phyloP scores from a whole-genome alignment of 1,140 invertebrate species.

The Lucilia cuprina region DNA sequence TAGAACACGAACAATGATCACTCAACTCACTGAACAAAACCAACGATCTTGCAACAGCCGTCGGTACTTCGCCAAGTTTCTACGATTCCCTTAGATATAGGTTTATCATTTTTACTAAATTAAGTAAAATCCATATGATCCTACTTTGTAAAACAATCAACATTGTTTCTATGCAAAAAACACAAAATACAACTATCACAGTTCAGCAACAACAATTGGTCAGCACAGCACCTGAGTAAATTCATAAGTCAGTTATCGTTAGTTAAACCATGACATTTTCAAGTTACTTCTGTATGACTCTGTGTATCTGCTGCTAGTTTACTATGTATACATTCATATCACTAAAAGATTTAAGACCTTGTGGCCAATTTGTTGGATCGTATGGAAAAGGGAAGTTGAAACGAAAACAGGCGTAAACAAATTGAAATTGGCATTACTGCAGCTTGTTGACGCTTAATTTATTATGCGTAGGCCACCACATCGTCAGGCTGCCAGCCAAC shows the following conservation, averaged over 20 bases:
- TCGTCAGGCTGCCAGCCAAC: background rate
- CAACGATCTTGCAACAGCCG: too few species aligned
- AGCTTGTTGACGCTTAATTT: slow-evolving; percentile 35
- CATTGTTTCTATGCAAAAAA: background rate
- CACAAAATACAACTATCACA: background rate
- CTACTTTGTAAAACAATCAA: too few species aligned
- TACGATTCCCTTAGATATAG: too few species aligned
- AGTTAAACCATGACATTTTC: slow-evolving; percentile 32
- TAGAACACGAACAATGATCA: too few species aligned
- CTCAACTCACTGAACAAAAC: too few species aligned
- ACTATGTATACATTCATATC: too few species aligned
- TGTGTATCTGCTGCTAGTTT: too few species aligned
- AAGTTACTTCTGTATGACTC: slow-evolving; percentile 19
- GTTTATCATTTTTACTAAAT: too few species aligned
- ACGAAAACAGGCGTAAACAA: slow-evolving; percentile 31
- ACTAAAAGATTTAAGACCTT: slow-evolving; percentile 16
- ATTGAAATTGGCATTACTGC: slow-evolving; percentile 35
- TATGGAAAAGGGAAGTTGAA: background rate
- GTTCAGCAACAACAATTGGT: background rate
- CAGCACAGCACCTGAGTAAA: slow-evolving; percentile 23
- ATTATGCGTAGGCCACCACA: slow-evolving; percentile 32
- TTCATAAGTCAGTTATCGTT: slow-evolving; percentile 35
- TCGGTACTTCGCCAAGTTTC: too few species aligned
- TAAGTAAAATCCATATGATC: too few species aligned
- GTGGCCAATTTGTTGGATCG: background rate